Percentiles rank a stretch among this genome's conserved stretches.
These are phyloP conservation scores for zebrafish (Danio rerio) DNA, from an alignment of 2,113 vertebrate species.

Conservation along the genomic window GRCz12tu NC_133176.1:14907501-14908000, in stretches of 20 bases:
- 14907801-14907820: slow-evolving; percentile 59
- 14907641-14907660: slow-evolving; percentile 25
- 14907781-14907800: slow-evolving; percentile 73
- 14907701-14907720: slow-evolving; percentile 58
- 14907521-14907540: slow-evolving; percentile 36
- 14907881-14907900: slow-evolving; percentile 65
- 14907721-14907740: slow-evolving; percentile 67
- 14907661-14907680: slow-evolving; percentile 6
- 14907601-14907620: slow-evolving; percentile 12
- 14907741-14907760: slow-evolving; percentile 72
- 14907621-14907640: slow-evolving; percentile 36
- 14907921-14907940: slow-evolving; percentile 1
- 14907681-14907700: slow-evolving; percentile 31
- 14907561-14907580: slow-evolving; percentile 32
- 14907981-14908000: slow-evolving; percentile 22
- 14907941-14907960: slow-evolving; percentile 11
- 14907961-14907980: neutral
- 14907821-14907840: slow-evolving; percentile 66
- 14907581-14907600: slow-evolving; percentile 5
- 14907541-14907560: slow-evolving; percentile 22
- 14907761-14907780: slow-evolving; percentile 65
- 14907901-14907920: slow-evolving; percentile 28
- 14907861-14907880: slow-evolving; percentile 53
- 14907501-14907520: slow-evolving; percentile 46
- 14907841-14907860: slow-evolving; percentile 74